These are phyloP conservation scores for Bombus haemorrhoidalis DNA, from an alignment of 1,140 invertebrate genomes.

Conservation along the genomic window DNA sequence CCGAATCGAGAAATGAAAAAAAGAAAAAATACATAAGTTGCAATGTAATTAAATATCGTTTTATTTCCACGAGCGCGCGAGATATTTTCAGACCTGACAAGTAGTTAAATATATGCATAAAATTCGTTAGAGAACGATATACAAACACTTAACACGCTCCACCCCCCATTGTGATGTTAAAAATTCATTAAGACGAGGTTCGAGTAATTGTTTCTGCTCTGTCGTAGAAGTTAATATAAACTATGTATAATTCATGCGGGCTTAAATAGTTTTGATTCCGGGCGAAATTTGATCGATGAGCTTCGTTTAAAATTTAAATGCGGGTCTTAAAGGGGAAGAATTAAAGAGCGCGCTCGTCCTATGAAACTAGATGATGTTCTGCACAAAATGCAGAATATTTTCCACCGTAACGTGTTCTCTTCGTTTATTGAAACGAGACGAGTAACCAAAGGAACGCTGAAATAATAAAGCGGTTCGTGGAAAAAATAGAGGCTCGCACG, in stretches of 20 bases:
- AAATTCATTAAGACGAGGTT: constrained; percentile 50
- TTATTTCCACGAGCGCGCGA: neutral
- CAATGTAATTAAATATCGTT: neutral
- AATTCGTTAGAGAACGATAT: neutral
- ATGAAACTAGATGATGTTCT: neutral
- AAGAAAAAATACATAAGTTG: neutral
- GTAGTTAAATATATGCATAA: neutral
- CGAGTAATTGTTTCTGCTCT: constrained; percentile 50
- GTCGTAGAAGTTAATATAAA: constrained; percentile 51
- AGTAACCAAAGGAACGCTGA: too few relatives aligned
- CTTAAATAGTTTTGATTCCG: constrained; percentile 72
- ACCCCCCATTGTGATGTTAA: constrained; percentile 11
- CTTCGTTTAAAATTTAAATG: constrained; percentile 74
- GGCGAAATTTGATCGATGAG: constrained; percentile 64
- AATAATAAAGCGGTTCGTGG: neutral
- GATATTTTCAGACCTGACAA: neutral
- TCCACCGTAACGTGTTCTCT: neutral
- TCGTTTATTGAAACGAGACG: neutral
- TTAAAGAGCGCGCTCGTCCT: constrained; percentile 9
- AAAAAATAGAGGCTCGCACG: neutral
- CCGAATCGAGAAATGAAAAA: neutral
- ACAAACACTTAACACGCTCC: neutral
- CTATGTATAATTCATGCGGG: constrained; percentile 73
- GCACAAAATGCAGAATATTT: constrained; percentile 1
- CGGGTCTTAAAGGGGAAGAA: constrained; percentile 61